Conservation (phyloP, 2,797 vertebrate genomes). For the Sternotherus odoratus region DNA sequence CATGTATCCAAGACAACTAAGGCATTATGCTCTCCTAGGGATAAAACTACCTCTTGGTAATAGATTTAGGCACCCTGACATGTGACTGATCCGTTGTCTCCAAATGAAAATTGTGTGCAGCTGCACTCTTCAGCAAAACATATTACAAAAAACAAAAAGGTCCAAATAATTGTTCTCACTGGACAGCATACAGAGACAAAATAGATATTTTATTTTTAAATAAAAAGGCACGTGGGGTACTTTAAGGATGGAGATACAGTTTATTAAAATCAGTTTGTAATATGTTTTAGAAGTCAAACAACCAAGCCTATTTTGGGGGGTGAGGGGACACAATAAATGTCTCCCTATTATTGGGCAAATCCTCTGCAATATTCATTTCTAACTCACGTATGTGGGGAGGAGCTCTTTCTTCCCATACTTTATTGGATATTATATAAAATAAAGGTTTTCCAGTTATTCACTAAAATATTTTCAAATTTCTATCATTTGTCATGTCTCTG, state of each 20-base stretch:
- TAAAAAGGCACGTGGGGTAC: background rate
- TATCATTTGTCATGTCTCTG: background rate
- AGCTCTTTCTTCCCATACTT: background rate
- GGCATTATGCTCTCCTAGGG: constrained; percentile 82
- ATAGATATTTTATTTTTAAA: background rate
- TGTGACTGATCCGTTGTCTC: constrained; percentile 62
- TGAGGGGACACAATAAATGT: background rate
- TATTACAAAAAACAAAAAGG: constrained; percentile 38
- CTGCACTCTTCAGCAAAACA: constrained; percentile 52
- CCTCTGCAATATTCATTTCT: background rate
- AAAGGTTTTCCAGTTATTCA: background rate
- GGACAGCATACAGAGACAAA: background rate
- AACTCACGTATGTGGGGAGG: background rate
- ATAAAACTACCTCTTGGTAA: constrained; percentile 79
- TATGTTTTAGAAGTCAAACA: background rate
- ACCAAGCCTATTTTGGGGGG: background rate
- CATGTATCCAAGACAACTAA: constrained; percentile 87
- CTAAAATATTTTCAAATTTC: background rate
- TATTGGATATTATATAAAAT: background rate
- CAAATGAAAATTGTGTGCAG: constrained; percentile 74
- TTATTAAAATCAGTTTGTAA: background rate
- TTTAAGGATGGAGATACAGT: rapidly evolving
- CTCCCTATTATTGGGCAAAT: background rate
- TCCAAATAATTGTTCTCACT: constrained; percentile 22
- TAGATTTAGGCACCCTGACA: constrained; percentile 72